These are phyloP conservation scores for Neotoxoptera formosana DNA, from an alignment of 1,140 invertebrate species.

Conservation along the genomic window DNA sequence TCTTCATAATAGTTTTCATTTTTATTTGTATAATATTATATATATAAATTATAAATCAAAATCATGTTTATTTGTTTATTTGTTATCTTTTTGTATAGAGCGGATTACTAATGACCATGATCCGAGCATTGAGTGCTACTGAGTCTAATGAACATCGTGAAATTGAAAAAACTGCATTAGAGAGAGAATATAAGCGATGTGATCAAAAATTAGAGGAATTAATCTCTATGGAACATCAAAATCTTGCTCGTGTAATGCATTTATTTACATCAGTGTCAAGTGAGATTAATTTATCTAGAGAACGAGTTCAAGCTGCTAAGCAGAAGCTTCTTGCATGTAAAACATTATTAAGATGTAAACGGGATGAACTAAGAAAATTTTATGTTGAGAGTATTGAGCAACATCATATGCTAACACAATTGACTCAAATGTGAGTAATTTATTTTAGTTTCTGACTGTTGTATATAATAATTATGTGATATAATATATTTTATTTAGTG, in stretches of 20 bases:
- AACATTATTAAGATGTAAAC: conserved; percentile 84
- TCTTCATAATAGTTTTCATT: not conserved
- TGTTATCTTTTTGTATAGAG: conserved; percentile 69
- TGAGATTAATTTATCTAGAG: conserved; percentile 79
- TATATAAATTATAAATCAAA: not conserved
- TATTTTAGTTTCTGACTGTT: not conserved
- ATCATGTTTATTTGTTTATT: conserved; percentile 38
- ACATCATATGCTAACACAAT: conserved; percentile 83
- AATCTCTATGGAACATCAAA: conserved; percentile 85
- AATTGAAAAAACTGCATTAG: conserved; percentile 90
- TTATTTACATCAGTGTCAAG: conserved; percentile 72
- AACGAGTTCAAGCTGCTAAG: conserved; percentile 84
- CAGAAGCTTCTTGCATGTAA: conserved; percentile 91
- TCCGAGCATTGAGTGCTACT: conserved; percentile 87
- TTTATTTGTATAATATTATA: not conserved
- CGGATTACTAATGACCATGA: conserved; percentile 90
- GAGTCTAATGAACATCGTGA: conserved; percentile 95
- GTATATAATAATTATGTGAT: not conserved
- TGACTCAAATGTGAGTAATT: conserved; percentile 59
- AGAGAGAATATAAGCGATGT: conserved; percentile 91
- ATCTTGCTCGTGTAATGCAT: conserved; percentile 87
- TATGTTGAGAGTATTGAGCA: conserved; percentile 94
- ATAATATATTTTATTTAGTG: conserved; percentile 68
- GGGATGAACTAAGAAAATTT: conserved; percentile 91
- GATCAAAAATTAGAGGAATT: conserved; percentile 88